Percentiles rank a stretch among this genome's conserved stretches.
phyloP scores from a whole-genome alignment of 1,140 invertebrate genomes.

The Bathynomus jamesi region DNA sequence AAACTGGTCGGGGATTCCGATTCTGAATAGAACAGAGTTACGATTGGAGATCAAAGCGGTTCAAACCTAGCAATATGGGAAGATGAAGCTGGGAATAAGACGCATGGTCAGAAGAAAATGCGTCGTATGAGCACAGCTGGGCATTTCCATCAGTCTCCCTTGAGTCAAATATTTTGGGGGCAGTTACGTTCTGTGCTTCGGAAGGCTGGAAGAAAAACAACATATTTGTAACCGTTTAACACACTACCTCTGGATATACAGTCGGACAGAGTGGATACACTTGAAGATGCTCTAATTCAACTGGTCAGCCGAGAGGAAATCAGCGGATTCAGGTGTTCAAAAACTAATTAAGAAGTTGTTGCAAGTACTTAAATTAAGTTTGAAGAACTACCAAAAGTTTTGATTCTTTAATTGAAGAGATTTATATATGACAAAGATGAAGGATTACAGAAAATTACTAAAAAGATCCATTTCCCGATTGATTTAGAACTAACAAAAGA shows the following conservation, averaged over 20 bases:
- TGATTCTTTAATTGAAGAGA: conserved; percentile 75
- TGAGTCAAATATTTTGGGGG: conserved; percentile 89
- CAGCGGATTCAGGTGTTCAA: conserved; percentile 71
- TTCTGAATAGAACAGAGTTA: conserved; percentile 7
- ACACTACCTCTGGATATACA: conserved; percentile 89
- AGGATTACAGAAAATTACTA: conserved; percentile 76
- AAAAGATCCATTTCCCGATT: conserved; percentile 77
- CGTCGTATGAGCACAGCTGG: conserved; percentile 62
- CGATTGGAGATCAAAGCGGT: conserved; percentile 13
- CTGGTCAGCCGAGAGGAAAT: conserved; percentile 70
- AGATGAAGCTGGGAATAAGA: conserved; percentile 21
- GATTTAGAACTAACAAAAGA: conserved; percentile 82
- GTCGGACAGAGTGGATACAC: conserved; percentile 48
- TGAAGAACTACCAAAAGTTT: conserved; percentile 76
- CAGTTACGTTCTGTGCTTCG: conserved; percentile 74
- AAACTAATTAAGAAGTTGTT: conserved; percentile 67
- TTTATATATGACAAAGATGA: conserved; percentile 71
- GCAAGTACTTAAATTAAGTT: conserved; percentile 55
- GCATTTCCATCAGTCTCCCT: conserved; percentile 70
- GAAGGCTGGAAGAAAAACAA: conserved; percentile 60
- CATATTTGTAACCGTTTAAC: conserved; percentile 82
- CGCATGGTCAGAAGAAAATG: neutral
- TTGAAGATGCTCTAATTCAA: conserved; percentile 75
- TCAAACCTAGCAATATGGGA: conserved; percentile 16
- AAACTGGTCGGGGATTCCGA: conserved; percentile 12